phyloP scores from a whole-genome alignment of 2,888 invertebrate genomes.

The Pachliopta kotzebuea region DNA sequence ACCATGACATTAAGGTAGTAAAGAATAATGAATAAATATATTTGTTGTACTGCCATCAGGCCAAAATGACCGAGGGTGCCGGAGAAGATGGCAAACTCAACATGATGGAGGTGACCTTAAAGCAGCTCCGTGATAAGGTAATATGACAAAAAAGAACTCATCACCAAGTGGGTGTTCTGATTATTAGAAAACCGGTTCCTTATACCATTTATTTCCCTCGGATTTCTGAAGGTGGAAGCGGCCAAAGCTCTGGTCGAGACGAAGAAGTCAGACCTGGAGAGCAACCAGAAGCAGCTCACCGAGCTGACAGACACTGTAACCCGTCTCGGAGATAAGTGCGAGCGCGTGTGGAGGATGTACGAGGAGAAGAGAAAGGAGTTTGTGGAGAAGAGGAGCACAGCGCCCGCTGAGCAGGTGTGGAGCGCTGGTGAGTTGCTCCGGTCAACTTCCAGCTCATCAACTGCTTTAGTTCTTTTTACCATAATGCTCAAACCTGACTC shows the following conservation, averaged over 20 bases:
- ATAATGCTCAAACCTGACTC: too few relatives aligned
- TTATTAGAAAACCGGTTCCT: too few relatives aligned
- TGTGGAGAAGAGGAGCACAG: constrained; percentile 52
- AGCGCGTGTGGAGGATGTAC: constrained; percentile 77
- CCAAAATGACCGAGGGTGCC: constrained; percentile 86
- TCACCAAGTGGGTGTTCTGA: too few relatives aligned
- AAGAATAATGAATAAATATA: too few relatives aligned
- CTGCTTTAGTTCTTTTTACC: too few relatives aligned
- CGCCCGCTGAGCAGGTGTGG: constrained; percentile 66
- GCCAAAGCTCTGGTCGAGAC: constrained; percentile 88
- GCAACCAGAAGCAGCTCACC: constrained; percentile 88
- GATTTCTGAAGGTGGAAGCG: constrained; percentile 82
- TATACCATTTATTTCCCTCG: not conserved
- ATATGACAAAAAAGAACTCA: not conserved
- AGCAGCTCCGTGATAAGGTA: constrained; percentile 78
- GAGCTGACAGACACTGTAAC: constrained; percentile 85
- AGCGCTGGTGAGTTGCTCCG: constrained; percentile 42
- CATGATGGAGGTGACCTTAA: constrained; percentile 83
- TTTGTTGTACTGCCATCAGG: constrained; percentile 39
- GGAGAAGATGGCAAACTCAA: constrained; percentile 84
- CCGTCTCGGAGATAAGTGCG: constrained; percentile 83
- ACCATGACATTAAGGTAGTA: too few relatives aligned
- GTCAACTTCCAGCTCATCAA: too few relatives aligned
- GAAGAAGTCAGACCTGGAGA: constrained; percentile 90
- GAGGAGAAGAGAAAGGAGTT: constrained; percentile 80